Conservation (phyloP, 2,797 vertebrate genomes). For the Australoheros facetus region DNA sequence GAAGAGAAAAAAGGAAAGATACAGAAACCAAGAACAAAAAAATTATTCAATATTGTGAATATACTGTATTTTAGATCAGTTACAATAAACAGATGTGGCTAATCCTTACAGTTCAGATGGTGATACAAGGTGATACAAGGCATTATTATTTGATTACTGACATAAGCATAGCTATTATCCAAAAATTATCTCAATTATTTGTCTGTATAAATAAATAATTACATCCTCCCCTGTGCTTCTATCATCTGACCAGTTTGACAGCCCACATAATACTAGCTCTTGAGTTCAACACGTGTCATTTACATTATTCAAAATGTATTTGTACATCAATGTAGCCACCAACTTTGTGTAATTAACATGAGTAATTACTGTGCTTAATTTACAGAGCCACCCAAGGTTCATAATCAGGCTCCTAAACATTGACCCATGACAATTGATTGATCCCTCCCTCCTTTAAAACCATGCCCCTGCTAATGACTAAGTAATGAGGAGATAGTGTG, state of each 20-base stretch:
- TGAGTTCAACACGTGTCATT: conserved; percentile 22
- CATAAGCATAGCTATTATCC: background rate
- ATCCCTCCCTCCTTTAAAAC: conserved; percentile 74
- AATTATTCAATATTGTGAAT: background rate
- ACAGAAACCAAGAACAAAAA: background rate
- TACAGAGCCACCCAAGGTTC: conserved; percentile 76
- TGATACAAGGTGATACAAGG: background rate
- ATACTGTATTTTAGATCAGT: background rate
- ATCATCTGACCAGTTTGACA: background rate
- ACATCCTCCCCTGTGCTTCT: background rate
- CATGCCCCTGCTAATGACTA: conserved; percentile 72
- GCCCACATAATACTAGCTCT: conserved; percentile 17
- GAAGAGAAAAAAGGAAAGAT: background rate
- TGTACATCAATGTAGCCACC: conserved; percentile 71
- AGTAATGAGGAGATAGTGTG: conserved; percentile 74
- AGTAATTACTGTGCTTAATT: conserved; percentile 78
- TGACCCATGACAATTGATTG: conserved; percentile 79
- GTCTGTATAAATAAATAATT: conserved; percentile 12
- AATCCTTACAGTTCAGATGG: background rate
- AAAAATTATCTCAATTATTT: background rate
- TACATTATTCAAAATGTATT: conserved; percentile 58
- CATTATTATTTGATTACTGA: background rate
- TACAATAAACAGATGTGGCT: background rate
- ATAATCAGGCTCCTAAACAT: conserved; percentile 73
- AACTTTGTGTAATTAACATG: conserved; percentile 78